These are phyloP conservation scores for Rhinophrynus dorsalis DNA, from an alignment of 2,797 vertebrate genomes.

Conservation along the genomic window DNA sequence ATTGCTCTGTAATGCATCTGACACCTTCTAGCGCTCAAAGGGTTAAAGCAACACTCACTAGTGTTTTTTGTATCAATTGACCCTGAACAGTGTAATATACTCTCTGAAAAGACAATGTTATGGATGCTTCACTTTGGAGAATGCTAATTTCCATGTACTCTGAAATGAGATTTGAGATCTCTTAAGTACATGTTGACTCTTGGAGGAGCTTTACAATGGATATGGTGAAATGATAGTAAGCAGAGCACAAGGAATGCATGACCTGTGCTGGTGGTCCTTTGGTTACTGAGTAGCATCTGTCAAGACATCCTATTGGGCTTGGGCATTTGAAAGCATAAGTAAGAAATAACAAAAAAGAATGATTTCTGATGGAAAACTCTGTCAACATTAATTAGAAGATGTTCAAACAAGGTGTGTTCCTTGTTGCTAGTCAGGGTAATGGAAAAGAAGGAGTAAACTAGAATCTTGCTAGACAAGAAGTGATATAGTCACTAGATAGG, in stretches of 20 bases:
- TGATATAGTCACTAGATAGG: constrained; percentile 5
- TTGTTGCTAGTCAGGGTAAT: constrained; percentile 51
- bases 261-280: constrained; percentile 53
- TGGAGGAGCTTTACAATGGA: constrained; percentile 42
- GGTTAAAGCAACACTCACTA: constrained; percentile 18
- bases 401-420: constrained; percentile 57
- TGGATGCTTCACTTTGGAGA: constrained; percentile 42
- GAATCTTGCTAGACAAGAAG: constrained; percentile 46
- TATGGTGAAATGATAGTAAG: constrained; percentile 32
- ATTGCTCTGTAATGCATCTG: too few relatives aligned
- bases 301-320: constrained; percentile 45
- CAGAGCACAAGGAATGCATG: constrained; percentile 47
- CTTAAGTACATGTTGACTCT: constrained; percentile 50
- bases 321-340: constrained; percentile 53
- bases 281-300: constrained; percentile 54
- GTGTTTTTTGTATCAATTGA: constrained; percentile 41
- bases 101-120: constrained; percentile 39
- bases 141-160: constrained; percentile 42
- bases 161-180: constrained; percentile 48
- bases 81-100: constrained; percentile 44
- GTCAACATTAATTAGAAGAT: constrained; percentile 55
- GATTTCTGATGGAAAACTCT: constrained; percentile 44
- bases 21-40: too few relatives aligned
- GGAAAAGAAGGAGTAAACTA: constrained; percentile 21
- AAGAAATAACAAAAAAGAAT: constrained; percentile 52